Conservation (phyloP, 1,140 invertebrate genomes). For the Holcopasites calliopsidis region DNA sequence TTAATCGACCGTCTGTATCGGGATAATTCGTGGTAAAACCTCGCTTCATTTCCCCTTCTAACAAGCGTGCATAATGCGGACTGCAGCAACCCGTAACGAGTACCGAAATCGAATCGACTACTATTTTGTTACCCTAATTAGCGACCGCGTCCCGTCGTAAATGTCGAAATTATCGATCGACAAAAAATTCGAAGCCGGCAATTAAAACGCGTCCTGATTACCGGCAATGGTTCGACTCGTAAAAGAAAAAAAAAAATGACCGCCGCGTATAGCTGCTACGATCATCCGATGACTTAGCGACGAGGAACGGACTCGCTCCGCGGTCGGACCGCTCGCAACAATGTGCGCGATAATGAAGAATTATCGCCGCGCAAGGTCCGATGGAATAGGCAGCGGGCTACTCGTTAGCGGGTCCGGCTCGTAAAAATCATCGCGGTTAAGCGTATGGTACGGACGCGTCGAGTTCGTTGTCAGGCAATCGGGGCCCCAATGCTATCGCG, state of each 20-base stretch:
- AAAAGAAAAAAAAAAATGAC: constrained; percentile 54
- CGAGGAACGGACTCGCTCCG: background rate
- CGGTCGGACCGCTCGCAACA: constrained; percentile 67
- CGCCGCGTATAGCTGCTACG: background rate
- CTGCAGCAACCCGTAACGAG: constrained; percentile 30
- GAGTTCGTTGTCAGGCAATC: constrained; percentile 38
- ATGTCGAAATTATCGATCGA: constrained; percentile 51
- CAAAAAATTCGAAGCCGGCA: constrained; percentile 55
- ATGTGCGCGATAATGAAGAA: constrained; percentile 80
- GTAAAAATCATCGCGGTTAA: constrained; percentile 74
- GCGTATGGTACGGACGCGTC: constrained; percentile 11
- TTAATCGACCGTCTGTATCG: constrained; percentile 11
- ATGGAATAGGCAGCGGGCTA: constrained; percentile 69
- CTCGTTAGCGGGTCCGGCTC: constrained; percentile 76
- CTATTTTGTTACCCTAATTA: constrained; percentile 55
- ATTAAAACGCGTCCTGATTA: constrained; percentile 74
- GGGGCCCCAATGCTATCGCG: constrained; percentile 10
- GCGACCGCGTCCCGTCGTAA: constrained; percentile 44
- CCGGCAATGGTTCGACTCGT: constrained; percentile 31
- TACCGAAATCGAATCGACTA: constrained; percentile 48
- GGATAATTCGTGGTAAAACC: background rate
- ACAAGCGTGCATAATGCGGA: background rate
- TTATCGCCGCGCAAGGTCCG: constrained; percentile 77
- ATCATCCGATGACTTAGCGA: constrained; percentile 41
- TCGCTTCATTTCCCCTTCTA: constrained; percentile 24